Base-by-base conservation (phyloP, 2,797 vertebrate species). In the Paedocypris micromegethes region DNA sequence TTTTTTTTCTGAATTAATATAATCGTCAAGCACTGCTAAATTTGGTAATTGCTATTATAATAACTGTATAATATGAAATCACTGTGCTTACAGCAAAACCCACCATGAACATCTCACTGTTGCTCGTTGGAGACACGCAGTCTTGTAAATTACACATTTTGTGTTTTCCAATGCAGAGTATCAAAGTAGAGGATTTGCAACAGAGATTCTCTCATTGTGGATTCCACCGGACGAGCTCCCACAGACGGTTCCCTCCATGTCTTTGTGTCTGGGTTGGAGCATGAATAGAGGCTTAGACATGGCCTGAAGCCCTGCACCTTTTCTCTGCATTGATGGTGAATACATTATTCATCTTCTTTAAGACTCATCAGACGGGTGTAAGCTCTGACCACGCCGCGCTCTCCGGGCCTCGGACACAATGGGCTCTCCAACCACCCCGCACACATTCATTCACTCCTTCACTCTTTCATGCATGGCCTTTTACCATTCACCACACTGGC, bases 331-430 rank as follows among this genome's bases (percentile, higher is more conserved):
- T 88, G 86, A 88, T 86, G 83, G 83, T 82, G 83, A 82, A 87
- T 88, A 86, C 87, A 89, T 88, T 85, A 89, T 89, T 89, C 88
- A 89, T 88, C 86, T 85, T 86, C 88, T 86, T 87, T 85, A 83
- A 83, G 88, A 85, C 57, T 88, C 81, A 84, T 88, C 85, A 85
- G 83, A 87, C 81, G 85, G 83, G 83, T 84, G 83, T 86, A 82
- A 85, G 83, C 83, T 75, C 82, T 77, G 65, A 78, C 67, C 83
- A 84, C 43, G n/a, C 65, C 56, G 54, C 8, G 67, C 55, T 60
- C 66, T 74, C 56, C 9, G 49, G 70, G 62, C 61, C 63, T 53
- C 49, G 61, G 62, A 65, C 56, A 72, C 70, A 72, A 72, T 66
- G 41, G 58, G 9, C 51, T 37, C 58, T 67, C 72, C 51, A 50